phyloP scores from a whole-genome alignment of 53 echinoderm and acorn worm genomes.

The Mesocentrotus franciscanus region DNA sequence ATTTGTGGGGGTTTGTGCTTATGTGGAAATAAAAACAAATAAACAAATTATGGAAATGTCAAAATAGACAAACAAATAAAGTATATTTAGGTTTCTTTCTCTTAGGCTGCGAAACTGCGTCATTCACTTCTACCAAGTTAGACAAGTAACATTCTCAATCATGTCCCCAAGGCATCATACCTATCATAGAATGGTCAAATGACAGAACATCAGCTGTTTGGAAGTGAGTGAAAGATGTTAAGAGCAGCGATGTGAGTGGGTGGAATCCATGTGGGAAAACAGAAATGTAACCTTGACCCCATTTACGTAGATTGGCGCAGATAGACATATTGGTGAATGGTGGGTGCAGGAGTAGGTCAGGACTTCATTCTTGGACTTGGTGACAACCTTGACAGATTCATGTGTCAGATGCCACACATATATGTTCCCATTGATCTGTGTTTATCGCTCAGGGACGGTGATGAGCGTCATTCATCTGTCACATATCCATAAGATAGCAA shows the following conservation, averaged over 20 bases:
- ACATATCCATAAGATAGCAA: neutral
- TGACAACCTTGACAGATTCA: constrained; percentile 23
- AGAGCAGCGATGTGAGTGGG: neutral
- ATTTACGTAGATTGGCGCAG: neutral
- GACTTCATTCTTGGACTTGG: constrained; percentile 34
- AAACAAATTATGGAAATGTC: too few relatives aligned
- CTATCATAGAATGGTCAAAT: constrained; percentile 27
- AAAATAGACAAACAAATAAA: neutral
- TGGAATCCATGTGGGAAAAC: constrained; percentile 19
- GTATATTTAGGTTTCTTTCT: neutral
- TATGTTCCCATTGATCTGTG: neutral
- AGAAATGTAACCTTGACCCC: constrained; percentile 19
- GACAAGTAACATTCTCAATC: neutral
- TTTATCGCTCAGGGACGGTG: neutral
- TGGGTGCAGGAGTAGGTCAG: neutral
- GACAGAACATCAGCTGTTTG: constrained; percentile 16
- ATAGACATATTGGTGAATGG: neutral
- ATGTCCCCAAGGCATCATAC: constrained; percentile 18
- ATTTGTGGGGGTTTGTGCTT: too few relatives aligned
- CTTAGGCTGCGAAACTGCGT: neutral
- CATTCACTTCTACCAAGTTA: neutral
- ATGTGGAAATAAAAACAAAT: too few relatives aligned
- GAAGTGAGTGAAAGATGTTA: constrained; percentile 3
- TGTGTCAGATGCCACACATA: constrained; percentile 41
- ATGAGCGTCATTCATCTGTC: neutral